phyloP scores from a whole-genome alignment of 2,113 vertebrate species.

The Elanus axillaris region DNA sequence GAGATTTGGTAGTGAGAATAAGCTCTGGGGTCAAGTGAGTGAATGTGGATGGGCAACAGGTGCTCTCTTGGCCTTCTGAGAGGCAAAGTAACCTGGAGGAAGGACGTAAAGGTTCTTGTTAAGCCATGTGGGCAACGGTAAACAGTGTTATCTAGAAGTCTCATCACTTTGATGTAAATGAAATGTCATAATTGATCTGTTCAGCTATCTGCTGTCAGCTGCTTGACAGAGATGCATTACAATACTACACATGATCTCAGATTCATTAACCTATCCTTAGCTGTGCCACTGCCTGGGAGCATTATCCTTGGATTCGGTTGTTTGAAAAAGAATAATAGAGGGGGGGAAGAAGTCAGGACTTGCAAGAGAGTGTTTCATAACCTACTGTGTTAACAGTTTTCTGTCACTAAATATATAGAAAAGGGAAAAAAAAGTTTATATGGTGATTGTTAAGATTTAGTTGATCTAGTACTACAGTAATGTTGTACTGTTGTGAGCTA shows the following conservation, averaged over 20 bases:
- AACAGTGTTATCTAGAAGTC: slow-evolving; percentile 37
- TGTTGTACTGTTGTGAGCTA: background rate
- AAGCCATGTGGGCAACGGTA: background rate
- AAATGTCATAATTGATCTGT: slow-evolving; percentile 35
- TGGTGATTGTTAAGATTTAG: background rate
- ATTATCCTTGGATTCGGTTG: background rate
- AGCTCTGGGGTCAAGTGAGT: background rate
- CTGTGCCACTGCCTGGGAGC: background rate
- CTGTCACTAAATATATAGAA: background rate
- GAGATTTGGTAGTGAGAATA: background rate
- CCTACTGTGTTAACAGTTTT: background rate
- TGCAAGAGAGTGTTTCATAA: background rate
- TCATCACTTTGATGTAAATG: slow-evolving; percentile 44
- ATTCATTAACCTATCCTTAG: background rate
- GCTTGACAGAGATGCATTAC: slow-evolving; percentile 15
- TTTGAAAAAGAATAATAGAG: background rate
- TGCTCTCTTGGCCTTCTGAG: background rate
- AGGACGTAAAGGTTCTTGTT: background rate
- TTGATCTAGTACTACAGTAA: background rate
- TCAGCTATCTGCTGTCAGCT: slow-evolving; percentile 46
- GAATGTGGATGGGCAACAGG: background rate
- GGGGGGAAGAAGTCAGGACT: background rate
- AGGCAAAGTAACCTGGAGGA: slow-evolving; percentile 1
- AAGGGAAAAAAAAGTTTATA: background rate
- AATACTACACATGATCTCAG: background rate